Conservation (phyloP, 1,140 invertebrate species). For the Mesaphorura yosii region DNA sequence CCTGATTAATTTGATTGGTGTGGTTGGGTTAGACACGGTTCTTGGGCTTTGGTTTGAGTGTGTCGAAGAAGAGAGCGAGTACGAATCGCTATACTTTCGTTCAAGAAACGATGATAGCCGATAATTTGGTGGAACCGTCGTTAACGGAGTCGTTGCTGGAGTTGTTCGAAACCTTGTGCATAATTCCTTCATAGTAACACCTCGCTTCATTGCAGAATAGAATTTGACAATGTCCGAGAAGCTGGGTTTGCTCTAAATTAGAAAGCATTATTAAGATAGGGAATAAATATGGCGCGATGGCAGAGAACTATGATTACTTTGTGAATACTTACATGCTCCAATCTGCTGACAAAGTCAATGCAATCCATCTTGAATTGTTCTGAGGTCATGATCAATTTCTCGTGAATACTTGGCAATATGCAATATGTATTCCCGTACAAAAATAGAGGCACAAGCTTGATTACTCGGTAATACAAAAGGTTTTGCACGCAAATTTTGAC, state of each 20-base stretch:
- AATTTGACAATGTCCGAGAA: constrained; percentile 66
- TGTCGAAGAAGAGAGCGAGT: constrained; percentile 27
- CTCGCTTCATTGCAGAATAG: constrained; percentile 70
- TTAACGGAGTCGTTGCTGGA: constrained; percentile 33
- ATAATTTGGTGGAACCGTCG: no score
- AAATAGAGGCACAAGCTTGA: constrained; percentile 73
- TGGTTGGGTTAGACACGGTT: constrained; percentile 26
- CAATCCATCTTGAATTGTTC: constrained; percentile 59
- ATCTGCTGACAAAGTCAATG: constrained; percentile 55
- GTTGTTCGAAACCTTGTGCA: constrained; percentile 52
- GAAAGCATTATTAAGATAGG: constrained; percentile 9
- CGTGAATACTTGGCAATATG: constrained; percentile 65
- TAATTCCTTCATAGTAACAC: constrained; percentile 69
- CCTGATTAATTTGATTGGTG: constrained; percentile 14
- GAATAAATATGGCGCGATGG: not conserved
- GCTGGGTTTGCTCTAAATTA: constrained; percentile 40
- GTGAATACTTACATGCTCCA: constrained; percentile 33
- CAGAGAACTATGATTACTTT: not conserved
- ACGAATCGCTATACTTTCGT: constrained; percentile 27
- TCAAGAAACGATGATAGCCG: constrained; percentile 5
- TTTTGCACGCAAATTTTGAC: constrained; percentile 92
- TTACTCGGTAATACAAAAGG: constrained; percentile 69
- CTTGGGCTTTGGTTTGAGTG: constrained; percentile 19
- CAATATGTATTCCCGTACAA: constrained; percentile 90
- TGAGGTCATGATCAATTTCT: constrained; percentile 50